Evolutionary conservation across 2,113 vertebrate species (phyloP).

Genomic region (Progne subis): DNA sequence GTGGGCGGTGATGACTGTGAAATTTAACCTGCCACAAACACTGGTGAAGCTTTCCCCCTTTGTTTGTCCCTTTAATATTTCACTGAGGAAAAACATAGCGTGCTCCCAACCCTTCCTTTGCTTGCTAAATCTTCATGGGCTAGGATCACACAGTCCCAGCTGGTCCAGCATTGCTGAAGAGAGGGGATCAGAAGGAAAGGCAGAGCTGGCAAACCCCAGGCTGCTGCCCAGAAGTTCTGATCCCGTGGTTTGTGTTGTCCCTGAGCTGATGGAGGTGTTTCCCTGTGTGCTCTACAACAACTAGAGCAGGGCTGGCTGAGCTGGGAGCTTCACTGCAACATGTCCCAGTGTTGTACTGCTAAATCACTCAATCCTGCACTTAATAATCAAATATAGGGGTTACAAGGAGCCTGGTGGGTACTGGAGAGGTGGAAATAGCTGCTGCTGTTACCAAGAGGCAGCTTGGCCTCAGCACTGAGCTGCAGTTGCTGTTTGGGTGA

Average conservation of each 20-base stretch:
- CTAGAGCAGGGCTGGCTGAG: background rate
- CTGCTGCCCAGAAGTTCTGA: background rate
- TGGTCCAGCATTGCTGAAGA: background rate
- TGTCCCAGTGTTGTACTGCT: background rate
- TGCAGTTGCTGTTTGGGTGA: background rate
- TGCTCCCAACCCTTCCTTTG: background rate
- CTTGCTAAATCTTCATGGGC: background rate
- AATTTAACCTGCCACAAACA: background rate
- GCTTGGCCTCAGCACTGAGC: background rate
- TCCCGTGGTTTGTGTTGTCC: background rate
- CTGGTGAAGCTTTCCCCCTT: background rate
- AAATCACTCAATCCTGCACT: background rate
- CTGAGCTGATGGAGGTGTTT: background rate
- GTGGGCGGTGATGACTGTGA: background rate
- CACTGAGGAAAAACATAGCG: background rate
- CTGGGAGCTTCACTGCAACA: background rate
- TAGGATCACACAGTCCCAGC: background rate
- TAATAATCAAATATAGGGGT: fast-evolving
- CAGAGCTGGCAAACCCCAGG: background rate
- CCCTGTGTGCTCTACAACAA: background rate
- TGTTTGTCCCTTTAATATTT: background rate
- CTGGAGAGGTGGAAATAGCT: background rate
- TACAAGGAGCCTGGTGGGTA: background rate
- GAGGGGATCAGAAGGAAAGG: background rate
- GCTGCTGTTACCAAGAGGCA: background rate